phyloP scores from a whole-genome alignment of 2,797 vertebrate species.

The Dallia pectoralis region DNA sequence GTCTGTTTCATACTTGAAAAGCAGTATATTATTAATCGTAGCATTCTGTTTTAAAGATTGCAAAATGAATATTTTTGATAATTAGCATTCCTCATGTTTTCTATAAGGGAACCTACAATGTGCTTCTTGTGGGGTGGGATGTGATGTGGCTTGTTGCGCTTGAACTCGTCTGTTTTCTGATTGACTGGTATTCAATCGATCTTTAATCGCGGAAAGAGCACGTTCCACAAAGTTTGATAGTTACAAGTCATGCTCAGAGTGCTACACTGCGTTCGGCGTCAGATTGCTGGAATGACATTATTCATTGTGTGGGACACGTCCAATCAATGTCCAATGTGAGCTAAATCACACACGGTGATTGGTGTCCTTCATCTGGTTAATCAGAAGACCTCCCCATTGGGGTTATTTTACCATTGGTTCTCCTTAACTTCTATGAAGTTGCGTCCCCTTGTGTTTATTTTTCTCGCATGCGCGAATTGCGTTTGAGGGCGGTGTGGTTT shows the following conservation, averaged over 20 bases:
- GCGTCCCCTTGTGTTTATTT: slow-evolving; percentile 74
- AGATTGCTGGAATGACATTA: not conserved
- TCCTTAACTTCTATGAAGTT: slow-evolving; percentile 99
- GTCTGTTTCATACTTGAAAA: slow-evolving; percentile 71
- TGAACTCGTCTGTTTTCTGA: slow-evolving; percentile 33
- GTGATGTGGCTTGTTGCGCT: slow-evolving; percentile 48
- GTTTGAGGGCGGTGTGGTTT: slow-evolving; percentile 52
- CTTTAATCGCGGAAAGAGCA: not conserved
- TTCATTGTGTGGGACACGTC: slow-evolving; percentile 16
- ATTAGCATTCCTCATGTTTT: slow-evolving; percentile 68
- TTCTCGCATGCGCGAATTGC: slow-evolving; percentile 64
- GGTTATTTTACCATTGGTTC: slow-evolving; percentile 76
- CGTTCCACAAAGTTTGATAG: not conserved
- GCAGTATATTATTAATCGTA: slow-evolving; percentile 65
- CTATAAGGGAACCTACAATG: slow-evolving; percentile 64
- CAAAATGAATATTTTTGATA: slow-evolving; percentile 65
- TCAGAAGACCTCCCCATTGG: slow-evolving; percentile 78
- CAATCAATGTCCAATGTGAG: slow-evolving; percentile 15
- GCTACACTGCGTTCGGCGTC: not conserved
- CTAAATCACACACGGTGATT: slow-evolving; percentile 16
- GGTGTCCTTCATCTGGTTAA: slow-evolving; percentile 57
- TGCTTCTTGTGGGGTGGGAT: slow-evolving; percentile 62
- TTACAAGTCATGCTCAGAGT: not conserved
- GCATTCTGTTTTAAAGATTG: slow-evolving; percentile 84
- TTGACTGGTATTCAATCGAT: slow-evolving; percentile 30